Conservation (phyloP, 2,888 invertebrate genomes). For the Plagiodera versicolora region DNA sequence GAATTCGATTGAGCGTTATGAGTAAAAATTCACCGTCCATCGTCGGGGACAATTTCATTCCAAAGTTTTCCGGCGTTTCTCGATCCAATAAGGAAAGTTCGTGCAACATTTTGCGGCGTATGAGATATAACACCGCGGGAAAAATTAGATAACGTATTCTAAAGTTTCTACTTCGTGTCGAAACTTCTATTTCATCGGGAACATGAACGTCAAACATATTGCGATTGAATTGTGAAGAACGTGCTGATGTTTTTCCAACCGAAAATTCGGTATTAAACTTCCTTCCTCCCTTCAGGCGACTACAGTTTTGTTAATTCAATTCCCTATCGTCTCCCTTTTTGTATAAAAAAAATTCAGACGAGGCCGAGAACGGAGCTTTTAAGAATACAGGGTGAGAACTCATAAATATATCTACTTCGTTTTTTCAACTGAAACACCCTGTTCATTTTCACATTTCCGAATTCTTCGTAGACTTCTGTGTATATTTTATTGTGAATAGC, state of each 20-base stretch:
- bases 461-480: too few relatives aligned
- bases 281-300: neutral
- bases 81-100: constrained; percentile 4
- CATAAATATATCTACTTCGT: too few relatives aligned
- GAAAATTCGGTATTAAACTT: neutral
- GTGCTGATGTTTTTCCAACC: neutral
- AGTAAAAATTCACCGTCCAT: constrained; percentile 6
- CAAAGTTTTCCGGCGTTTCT: neutral
- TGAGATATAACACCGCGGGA: neutral
- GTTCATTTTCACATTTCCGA: too few relatives aligned
- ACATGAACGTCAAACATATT: neutral
- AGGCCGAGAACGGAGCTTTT: too few relatives aligned
- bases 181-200: neutral
- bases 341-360: too few relatives aligned
- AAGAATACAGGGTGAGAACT: too few relatives aligned
- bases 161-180: neutral
- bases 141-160: neutral
- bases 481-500: too few relatives aligned
- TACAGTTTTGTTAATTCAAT: too few relatives aligned
- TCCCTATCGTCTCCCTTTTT: too few relatives aligned
- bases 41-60: neutral
- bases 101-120: neutral
- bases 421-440: too few relatives aligned
- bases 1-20: constrained; percentile 4
- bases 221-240: neutral